These are phyloP conservation scores for Gastracanthus pulcherrimus DNA, from an alignment of 2,888 invertebrate species.

Conservation along the genomic window DNA sequence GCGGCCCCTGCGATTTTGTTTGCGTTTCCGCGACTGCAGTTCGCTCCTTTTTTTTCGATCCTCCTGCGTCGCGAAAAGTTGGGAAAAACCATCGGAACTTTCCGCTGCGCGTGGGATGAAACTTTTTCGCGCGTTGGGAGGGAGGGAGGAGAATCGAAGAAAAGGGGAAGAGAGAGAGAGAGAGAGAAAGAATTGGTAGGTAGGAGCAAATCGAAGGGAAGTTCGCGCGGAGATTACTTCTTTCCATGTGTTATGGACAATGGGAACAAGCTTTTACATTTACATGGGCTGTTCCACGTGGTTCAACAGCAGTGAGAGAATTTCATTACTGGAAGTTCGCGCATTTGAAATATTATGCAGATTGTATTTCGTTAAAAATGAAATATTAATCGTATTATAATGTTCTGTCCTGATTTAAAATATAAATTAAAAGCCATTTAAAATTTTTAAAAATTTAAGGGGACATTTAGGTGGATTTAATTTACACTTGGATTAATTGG, in stretches of 20 bases:
- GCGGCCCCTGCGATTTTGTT: conserved; percentile 29
- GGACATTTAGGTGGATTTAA: too few species aligned
- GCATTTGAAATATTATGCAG: too few species aligned
- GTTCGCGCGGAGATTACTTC: neutral
- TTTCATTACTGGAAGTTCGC: too few species aligned
- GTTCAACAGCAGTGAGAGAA: neutral
- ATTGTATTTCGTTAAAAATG: too few species aligned
- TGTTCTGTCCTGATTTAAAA: too few species aligned
- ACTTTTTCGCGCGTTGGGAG: conserved; percentile 38
- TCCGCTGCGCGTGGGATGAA: conserved; percentile 42
- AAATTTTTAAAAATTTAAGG: too few species aligned
- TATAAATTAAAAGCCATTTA: too few species aligned
- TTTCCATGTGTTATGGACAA: neutral
- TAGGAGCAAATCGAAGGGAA: conserved; percentile 15
- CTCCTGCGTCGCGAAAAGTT: conserved; percentile 16
- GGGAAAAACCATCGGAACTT: conserved; percentile 42
- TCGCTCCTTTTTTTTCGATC: neutral
- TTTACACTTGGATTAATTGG: too few species aligned
- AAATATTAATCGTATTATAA: too few species aligned
- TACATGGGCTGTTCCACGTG: neutral
- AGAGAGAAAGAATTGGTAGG: neutral
- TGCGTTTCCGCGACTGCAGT: conserved; percentile 21
- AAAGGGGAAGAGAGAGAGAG: conserved; percentile 12
- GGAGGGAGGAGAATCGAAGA: conserved; percentile 5
- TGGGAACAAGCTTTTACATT: neutral